Percentiles rank a stretch among this genome's conserved stretches.
Evolutionary conservation across 1,140 invertebrate species (phyloP).

Genomic region (Drosophila subpulchrella): DNA sequence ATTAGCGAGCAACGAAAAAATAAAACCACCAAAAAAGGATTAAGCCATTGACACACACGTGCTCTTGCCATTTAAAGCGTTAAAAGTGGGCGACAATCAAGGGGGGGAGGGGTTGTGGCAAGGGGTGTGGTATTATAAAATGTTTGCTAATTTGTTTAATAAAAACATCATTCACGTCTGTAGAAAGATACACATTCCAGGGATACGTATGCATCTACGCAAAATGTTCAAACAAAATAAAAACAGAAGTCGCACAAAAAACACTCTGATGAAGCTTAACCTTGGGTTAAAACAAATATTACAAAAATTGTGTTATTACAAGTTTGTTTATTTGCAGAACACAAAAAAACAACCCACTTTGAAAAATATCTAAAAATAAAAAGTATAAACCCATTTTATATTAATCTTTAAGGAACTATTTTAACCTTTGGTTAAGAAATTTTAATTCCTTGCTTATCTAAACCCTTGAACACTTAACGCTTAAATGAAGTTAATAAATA

Average conservation of each 20-base stretch:
- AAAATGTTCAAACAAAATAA: neutral
- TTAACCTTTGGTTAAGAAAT: too few species aligned
- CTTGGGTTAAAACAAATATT: neutral
- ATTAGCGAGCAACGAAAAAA: constrained; percentile 6
- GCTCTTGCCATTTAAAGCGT: constrained; percentile 26
- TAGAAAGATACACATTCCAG: neutral
- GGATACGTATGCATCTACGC: neutral
- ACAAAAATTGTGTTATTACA: neutral
- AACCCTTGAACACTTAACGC: too few species aligned
- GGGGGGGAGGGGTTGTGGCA: neutral
- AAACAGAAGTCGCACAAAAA: neutral
- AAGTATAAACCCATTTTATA: too few species aligned
- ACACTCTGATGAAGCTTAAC: neutral
- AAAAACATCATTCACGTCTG: neutral
- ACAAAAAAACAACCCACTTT: neutral
- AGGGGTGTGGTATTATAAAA: constrained; percentile 13
- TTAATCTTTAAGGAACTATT: too few species aligned
- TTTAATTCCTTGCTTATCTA: too few species aligned
- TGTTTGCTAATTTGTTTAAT: constrained; percentile 34
- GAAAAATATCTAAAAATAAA: too few species aligned
- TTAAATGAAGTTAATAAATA: too few species aligned
- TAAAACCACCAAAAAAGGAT: constrained; percentile 34
- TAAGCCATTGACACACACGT: constrained; percentile 31
- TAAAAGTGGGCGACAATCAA: neutral
- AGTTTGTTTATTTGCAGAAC: neutral